Evolutionary conservation across 1,140 invertebrate genomes (phyloP).

Genomic region (Bursaphelenchus mucronatus): DNA sequence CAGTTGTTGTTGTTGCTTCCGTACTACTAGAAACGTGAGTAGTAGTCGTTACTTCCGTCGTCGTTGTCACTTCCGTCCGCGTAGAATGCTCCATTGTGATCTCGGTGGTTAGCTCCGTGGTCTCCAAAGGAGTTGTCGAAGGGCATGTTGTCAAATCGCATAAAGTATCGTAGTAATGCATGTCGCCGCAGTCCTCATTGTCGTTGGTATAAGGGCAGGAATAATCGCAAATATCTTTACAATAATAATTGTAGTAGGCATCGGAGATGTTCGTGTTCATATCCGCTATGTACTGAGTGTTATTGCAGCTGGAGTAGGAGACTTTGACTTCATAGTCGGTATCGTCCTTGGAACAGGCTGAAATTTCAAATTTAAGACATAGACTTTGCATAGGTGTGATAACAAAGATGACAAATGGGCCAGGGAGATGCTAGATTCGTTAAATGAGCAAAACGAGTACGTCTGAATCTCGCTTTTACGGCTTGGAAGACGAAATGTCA

Average conservation of each 20-base stretch:
- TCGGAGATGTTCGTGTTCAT: slow-evolving; percentile 6
- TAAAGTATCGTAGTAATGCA: slow-evolving; percentile 3
- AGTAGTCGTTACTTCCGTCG: background rate
- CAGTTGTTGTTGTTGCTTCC: background rate
- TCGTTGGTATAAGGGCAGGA: background rate
- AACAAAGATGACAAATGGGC: too few species aligned
- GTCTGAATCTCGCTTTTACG: too few species aligned
- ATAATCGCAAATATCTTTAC: slow-evolving; percentile 6
- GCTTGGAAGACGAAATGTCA: too few species aligned
- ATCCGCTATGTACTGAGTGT: background rate
- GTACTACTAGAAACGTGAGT: background rate
- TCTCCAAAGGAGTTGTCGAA: background rate
- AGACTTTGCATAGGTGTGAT: too few species aligned
- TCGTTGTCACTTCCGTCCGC: background rate
- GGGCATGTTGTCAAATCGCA: background rate
- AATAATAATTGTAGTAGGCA: background rate
- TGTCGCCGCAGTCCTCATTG: slow-evolving; percentile 4
- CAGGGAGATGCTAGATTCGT: too few species aligned
- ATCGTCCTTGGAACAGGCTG: too few species aligned
- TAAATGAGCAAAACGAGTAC: too few species aligned
- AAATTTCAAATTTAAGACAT: background rate
- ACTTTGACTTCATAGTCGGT: too few species aligned
- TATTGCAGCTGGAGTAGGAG: too few species aligned
- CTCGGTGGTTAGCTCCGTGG: background rate
- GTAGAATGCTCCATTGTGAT: slow-evolving; percentile 2